Percentiles rank a stretch among this genome's conserved stretches.
Conservation (phyloP, 2,113 vertebrate genomes). For the Xenopus borealis region DNA sequence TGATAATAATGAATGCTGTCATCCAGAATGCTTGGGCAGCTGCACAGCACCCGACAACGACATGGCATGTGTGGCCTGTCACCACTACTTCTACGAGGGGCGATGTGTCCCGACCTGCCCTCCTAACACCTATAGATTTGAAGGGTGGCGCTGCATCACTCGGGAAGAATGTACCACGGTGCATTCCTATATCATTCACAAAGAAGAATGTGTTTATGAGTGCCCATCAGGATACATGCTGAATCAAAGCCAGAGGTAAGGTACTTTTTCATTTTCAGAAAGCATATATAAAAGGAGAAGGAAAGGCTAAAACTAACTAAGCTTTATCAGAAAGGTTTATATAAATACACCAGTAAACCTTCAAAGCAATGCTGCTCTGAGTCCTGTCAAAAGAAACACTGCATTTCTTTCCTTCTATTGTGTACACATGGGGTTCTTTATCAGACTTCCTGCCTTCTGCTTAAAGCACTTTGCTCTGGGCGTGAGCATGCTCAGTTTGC, state of each 20-base stretch:
- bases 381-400: no score
- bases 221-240: constrained; percentile 93
- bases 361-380: no score
- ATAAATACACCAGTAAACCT: no score
- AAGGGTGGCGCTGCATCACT: constrained; percentile 95
- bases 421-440: no score
- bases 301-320: no score
- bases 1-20: constrained; percentile 83
- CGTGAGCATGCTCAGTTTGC: no score
- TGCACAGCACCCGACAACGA: constrained; percentile 78
- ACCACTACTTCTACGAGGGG: constrained; percentile 83
- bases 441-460: no score
- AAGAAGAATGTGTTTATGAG: constrained; percentile 87
- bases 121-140: constrained; percentile 84
- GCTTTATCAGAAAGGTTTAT: no score
- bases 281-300: no score
- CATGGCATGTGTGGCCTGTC: constrained; percentile 84
- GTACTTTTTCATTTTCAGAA: background rate
- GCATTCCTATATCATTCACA: constrained; percentile 82
- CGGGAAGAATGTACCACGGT: constrained; percentile 82
- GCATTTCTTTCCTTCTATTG: no score
- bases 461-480: no score
- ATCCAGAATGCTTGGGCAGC: constrained; percentile 89
- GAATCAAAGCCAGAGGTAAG: constrained; percentile 83
- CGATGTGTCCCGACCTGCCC: constrained; percentile 85